These are phyloP conservation scores for Spodoptera exigua DNA, from an alignment of 2,888 invertebrate species.

Conservation along the genomic window DNA sequence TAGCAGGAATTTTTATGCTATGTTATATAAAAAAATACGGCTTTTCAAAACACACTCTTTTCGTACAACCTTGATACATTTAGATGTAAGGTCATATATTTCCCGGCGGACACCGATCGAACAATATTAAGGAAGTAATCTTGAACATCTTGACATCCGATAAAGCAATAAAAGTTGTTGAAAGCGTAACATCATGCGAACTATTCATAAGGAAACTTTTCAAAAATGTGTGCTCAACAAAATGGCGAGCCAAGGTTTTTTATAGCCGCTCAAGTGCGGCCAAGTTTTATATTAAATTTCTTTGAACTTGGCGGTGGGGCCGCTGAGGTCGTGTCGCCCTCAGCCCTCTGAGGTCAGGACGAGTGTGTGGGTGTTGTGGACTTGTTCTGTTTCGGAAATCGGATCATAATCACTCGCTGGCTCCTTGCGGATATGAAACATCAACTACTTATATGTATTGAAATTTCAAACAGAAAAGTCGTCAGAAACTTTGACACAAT, in stretches of 20 bases:
- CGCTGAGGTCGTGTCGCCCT: conserved; percentile 33
- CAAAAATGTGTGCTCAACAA: conserved; percentile 27
- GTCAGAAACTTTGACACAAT: too few relatives aligned
- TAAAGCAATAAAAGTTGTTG: conserved; percentile 42
- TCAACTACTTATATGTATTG: too few relatives aligned
- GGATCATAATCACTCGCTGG: neutral
- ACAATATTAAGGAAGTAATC: too few relatives aligned
- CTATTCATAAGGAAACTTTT: conserved; percentile 52
- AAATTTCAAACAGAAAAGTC: too few relatives aligned
- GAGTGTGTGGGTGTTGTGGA: neutral
- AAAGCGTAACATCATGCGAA: conserved; percentile 40
- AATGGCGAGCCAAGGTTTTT: conserved; percentile 40
- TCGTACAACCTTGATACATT: too few relatives aligned
- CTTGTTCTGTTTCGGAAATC: neutral
- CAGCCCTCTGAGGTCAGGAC: neutral
- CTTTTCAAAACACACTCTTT: too few relatives aligned
- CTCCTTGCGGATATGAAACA: too few relatives aligned
- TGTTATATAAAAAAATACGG: too few relatives aligned
- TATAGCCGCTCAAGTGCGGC: conserved; percentile 25
- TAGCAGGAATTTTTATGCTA: too few relatives aligned
- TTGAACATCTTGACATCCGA: conserved; percentile 28
- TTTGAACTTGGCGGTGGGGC: conserved; percentile 47
- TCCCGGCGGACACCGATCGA: too few relatives aligned
- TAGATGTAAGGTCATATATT: neutral
- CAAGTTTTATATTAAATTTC: conserved; percentile 63